Evolutionary conservation across 2,888 invertebrate genomes (phyloP).

Genomic region (Parnassius orleans): DNA sequence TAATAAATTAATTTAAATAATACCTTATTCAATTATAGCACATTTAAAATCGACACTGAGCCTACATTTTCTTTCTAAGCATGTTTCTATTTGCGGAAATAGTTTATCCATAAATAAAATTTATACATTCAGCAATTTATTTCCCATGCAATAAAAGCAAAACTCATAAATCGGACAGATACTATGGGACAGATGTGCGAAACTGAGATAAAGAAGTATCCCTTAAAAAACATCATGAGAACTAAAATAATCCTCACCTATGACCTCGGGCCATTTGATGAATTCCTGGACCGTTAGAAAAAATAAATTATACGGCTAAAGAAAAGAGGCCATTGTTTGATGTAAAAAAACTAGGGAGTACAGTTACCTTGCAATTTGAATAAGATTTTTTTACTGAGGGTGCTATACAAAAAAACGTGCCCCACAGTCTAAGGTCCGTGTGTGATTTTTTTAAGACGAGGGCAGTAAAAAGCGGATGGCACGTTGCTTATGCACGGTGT

Average conservation of each 20-base stretch:
- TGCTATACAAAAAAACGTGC: conserved; percentile 57
- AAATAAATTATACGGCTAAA: conserved; percentile 63
- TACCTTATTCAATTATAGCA: too few species aligned
- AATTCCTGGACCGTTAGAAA: conserved; percentile 62
- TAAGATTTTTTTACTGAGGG: conserved; percentile 60
- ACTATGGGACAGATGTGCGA: conserved; percentile 61
- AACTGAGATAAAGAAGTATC: conserved; percentile 51
- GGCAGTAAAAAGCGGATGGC: conserved; percentile 50
- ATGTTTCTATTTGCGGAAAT: too few species aligned
- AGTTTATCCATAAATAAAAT: not conserved
- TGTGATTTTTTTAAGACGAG: conserved; percentile 68
- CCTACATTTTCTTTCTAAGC: too few species aligned
- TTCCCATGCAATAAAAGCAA: conserved; percentile 51
- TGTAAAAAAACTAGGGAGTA: conserved; percentile 66
- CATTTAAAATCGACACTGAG: too few species aligned
- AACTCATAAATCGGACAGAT: conserved; percentile 34
- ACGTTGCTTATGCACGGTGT: conserved; percentile 43
- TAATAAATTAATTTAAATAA: too few species aligned
- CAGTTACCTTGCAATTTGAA: conserved; percentile 71
- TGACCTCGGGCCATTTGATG: conserved; percentile 70
- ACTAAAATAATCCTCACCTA: conserved; percentile 69
- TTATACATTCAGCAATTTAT: conserved; percentile 7
- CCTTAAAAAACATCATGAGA: conserved; percentile 68
- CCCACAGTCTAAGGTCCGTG: conserved; percentile 45
- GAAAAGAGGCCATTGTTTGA: conserved; percentile 70